These are phyloP conservation scores for Ephestia elutella DNA, from an alignment of 1,140 invertebrate species.

Conservation along the genomic window DNA sequence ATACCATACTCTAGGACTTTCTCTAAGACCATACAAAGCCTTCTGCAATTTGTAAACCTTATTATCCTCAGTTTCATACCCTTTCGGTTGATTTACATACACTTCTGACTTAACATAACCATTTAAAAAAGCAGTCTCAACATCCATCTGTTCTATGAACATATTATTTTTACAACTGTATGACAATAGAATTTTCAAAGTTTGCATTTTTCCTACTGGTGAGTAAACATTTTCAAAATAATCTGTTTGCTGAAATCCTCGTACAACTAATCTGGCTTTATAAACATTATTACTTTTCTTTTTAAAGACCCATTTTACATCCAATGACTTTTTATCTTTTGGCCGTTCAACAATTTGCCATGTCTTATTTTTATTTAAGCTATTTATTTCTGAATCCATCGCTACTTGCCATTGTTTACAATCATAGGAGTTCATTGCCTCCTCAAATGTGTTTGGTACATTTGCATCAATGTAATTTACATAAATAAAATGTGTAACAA, in stretches of 20 bases:
- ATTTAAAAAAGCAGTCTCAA: constrained; percentile 50
- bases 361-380: constrained; percentile 41
- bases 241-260: constrained; percentile 28
- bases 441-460: constrained; percentile 32
- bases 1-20: constrained; percentile 27
- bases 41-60: constrained; percentile 33
- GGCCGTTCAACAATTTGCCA: constrained; percentile 38
- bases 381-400: constrained; percentile 44
- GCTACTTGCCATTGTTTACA: constrained; percentile 36
- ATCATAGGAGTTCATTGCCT: constrained; percentile 38
- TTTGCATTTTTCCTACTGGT: constrained; percentile 39
- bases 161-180: constrained; percentile 36
- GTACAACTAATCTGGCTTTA: constrained; percentile 33
- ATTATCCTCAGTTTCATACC: constrained; percentile 19
- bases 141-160: constrained; percentile 50
- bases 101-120: constrained; percentile 53
- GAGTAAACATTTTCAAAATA: constrained; percentile 38
- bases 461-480: constrained; percentile 43
- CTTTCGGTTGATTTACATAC: constrained; percentile 37
- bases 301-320: constrained; percentile 30
- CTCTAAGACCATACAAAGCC: constrained; percentile 26
- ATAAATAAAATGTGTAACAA: too few relatives aligned
- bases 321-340: constrained; percentile 31
- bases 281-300: constrained; percentile 34
- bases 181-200: constrained; percentile 37